These are phyloP conservation scores for Drosophila leonis DNA, from an alignment of 2,888 invertebrate species.

Conservation along the genomic window DNA sequence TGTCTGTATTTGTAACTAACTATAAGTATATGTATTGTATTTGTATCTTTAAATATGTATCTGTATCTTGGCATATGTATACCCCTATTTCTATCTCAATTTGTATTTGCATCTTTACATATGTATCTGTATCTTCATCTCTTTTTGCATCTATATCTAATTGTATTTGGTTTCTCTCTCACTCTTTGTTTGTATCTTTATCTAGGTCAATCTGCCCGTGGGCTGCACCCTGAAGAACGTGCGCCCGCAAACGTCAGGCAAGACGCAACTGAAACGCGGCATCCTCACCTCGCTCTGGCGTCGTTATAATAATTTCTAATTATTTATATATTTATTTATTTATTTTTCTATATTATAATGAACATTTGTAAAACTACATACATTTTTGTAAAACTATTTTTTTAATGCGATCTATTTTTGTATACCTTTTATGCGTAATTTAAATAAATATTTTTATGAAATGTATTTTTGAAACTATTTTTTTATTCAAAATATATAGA, in stretches of 20 bases:
- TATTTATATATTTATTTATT: conserved; percentile 11
- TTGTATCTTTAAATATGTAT: background rate
- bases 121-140: background rate
- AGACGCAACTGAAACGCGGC: conserved; percentile 58
- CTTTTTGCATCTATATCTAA: background rate
- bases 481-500: background rate
- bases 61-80: too few relatives aligned
- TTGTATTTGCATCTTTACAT: background rate
- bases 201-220: conserved; percentile 82
- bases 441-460: conserved; percentile 42
- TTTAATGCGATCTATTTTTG: conserved; percentile 25
- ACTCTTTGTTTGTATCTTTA: background rate
- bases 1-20: background rate
- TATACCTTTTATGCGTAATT: conserved; percentile 37
- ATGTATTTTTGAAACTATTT: background rate
- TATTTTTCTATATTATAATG: conserved; percentile 11
- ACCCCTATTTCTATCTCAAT: too few relatives aligned
- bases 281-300: conserved; percentile 72
- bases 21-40: background rate
- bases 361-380: conserved; percentile 23
- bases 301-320: conserved; percentile 47
- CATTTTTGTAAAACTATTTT: conserved; percentile 24
- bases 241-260: conserved; percentile 62
- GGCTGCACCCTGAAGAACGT: conserved; percentile 84
- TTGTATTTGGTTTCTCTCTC: background rate